Conservation (phyloP, 2,888 invertebrate species). For the Drosophila nr. perissopoda region DNA sequence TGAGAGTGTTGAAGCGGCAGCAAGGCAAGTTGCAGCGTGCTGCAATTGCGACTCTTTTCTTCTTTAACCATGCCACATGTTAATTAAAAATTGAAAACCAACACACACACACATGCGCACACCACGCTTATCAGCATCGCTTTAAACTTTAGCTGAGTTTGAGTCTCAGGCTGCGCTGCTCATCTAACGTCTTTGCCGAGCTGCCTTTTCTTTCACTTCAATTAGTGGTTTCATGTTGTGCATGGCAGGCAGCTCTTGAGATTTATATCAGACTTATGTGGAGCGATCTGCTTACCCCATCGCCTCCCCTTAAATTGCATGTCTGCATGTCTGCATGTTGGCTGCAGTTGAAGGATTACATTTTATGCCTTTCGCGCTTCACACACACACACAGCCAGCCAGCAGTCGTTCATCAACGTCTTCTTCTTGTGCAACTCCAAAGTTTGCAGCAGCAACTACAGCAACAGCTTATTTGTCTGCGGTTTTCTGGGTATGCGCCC, state of each 20-base stretch:
- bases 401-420: constrained; percentile 73
- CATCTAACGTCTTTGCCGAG: constrained; percentile 44
- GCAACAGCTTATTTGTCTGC: constrained; percentile 41
- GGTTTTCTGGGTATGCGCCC: constrained; percentile 42
- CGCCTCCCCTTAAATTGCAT: constrained; percentile 50
- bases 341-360: constrained; percentile 68
- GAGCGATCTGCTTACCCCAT: constrained; percentile 21
- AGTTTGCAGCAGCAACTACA: constrained; percentile 26
- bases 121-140: constrained; percentile 25
- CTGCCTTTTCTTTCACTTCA: constrained; percentile 79
- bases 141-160: constrained; percentile 21
- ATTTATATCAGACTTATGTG: constrained; percentile 76
- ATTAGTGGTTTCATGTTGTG: constrained; percentile 80
- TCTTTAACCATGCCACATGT: constrained; percentile 62
- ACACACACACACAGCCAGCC: not conserved
- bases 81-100: constrained; percentile 74
- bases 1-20: constrained; percentile 48
- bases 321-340: constrained; percentile 66
- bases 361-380: constrained; percentile 55
- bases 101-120: constrained; percentile 17
- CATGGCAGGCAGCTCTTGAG: constrained; percentile 68
- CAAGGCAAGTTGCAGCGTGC: constrained; percentile 9
- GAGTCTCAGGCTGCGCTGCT: constrained; percentile 19
- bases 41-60: constrained; percentile 36
- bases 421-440: constrained; percentile 21